Evolutionary conservation across 2,888 invertebrate genomes (phyloP).

Genomic region (Malachius bipustulatus): DNA sequence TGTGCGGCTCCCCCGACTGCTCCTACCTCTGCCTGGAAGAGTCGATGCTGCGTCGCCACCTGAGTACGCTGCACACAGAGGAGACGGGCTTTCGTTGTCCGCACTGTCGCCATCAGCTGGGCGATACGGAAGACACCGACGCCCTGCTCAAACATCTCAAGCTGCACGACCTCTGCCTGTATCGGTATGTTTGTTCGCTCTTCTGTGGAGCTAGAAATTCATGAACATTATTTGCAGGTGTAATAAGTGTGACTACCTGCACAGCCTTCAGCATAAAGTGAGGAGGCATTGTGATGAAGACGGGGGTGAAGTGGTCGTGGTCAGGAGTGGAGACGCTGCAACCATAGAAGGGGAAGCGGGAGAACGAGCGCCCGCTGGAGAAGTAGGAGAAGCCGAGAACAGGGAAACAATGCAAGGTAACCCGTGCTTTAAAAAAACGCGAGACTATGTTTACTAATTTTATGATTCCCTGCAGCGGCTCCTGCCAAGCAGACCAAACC

Average conservation of each 20-base stretch:
- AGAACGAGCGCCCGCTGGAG: conserved; percentile 7
- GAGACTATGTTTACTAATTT: too few species aligned
- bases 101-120: conserved; percentile 53
- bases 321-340: conserved; percentile 34
- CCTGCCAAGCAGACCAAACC: conserved; percentile 45
- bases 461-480: conserved; percentile 21
- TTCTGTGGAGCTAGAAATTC: too few species aligned
- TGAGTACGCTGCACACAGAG: conserved; percentile 56
- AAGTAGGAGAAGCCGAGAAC: too few species aligned
- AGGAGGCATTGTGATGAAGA: conserved; percentile 60
- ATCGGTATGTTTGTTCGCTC: too few species aligned
- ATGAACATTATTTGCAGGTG: too few species aligned
- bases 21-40: conserved; percentile 61
- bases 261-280: conserved; percentile 48
- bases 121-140: conserved; percentile 31
- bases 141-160: conserved; percentile 55
- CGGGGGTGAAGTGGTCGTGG: conserved; percentile 39
- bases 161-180: conserved; percentile 59
- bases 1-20: conserved; percentile 61
- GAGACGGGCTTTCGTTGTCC: conserved; percentile 45
- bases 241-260: conserved; percentile 52
- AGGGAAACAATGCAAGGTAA: too few species aligned
- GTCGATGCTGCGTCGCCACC: conserved; percentile 56
- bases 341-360: conserved; percentile 22
- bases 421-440: too few species aligned